A percentile compares a stretch with the other conserved stretches of the same genome.
These are phyloP conservation scores for Ammodytes marinus DNA, from an alignment of 2,113 vertebrate species.

Conservation along the genomic window DNA sequence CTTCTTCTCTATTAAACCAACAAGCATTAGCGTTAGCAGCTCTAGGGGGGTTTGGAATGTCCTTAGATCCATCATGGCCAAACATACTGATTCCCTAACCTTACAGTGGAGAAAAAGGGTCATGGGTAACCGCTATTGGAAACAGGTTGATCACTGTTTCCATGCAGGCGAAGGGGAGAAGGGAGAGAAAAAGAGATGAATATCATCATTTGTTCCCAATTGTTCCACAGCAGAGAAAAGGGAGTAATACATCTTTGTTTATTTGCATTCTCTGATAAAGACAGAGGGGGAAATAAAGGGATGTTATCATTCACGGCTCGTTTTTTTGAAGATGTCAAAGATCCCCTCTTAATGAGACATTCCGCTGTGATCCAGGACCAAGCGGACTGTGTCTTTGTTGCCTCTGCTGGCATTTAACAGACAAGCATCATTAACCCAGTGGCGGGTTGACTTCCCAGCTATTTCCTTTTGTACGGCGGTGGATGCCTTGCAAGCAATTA, in stretches of 20 bases:
- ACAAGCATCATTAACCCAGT: constrained; percentile 65
- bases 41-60: constrained; percentile 69
- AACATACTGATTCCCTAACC: constrained; percentile 66
- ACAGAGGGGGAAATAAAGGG: constrained; percentile 12
- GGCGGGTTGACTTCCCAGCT: constrained; percentile 60
- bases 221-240: constrained; percentile 36
- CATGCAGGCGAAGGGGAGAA: constrained; percentile 13
- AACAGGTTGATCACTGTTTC: constrained; percentile 71
- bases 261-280: constrained; percentile 50
- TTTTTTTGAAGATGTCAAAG: constrained; percentile 62
- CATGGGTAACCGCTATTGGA: constrained; percentile 55
- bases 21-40: constrained; percentile 67
- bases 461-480: constrained; percentile 58
- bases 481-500: constrained; percentile 35
- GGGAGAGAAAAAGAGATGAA: constrained; percentile 36
- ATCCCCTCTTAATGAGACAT: constrained; percentile 65
- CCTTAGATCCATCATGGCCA: constrained; percentile 66
- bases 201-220: constrained; percentile 53
- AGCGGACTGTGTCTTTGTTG: constrained; percentile 58
- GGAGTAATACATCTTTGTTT: constrained; percentile 54
- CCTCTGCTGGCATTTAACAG: constrained; percentile 58
- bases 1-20: constrained; percentile 43
- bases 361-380: constrained; percentile 45
- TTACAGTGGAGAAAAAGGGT: constrained; percentile 47
- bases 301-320: constrained; percentile 66